Percentiles rank a stretch among this genome's conserved stretches.
phyloP scores from a whole-genome alignment of 1,140 invertebrate genomes.

The Harpegnathos saltator region DNA sequence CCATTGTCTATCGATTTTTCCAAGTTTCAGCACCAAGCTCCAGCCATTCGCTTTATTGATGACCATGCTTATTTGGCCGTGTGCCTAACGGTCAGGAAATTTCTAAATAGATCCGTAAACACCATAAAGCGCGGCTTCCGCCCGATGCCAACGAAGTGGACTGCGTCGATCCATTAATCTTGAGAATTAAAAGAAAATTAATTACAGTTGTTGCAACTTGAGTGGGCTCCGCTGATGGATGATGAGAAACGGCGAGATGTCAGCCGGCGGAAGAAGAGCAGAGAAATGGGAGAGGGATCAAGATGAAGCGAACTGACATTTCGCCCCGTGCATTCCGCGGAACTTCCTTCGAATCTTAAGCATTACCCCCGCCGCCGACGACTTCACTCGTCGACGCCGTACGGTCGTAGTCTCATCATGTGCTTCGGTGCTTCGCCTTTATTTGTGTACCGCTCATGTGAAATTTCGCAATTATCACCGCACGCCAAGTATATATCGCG shows the following conservation, averaged over 20 bases:
- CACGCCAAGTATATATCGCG: too few species aligned
- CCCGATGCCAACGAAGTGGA: conserved; percentile 59
- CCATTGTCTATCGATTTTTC: conserved; percentile 58
- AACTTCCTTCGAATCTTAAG: conserved; percentile 44
- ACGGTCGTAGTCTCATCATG: neutral
- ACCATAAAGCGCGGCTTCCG: conserved; percentile 53
- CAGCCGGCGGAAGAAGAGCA: conserved; percentile 27
- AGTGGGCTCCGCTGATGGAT: conserved; percentile 71
- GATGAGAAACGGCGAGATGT: conserved; percentile 61
- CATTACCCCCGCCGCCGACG: too few species aligned
- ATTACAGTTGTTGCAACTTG: conserved; percentile 74
- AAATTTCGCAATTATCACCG: too few species aligned
- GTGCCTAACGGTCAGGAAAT: conserved; percentile 44
- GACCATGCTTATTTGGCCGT: conserved; percentile 56
- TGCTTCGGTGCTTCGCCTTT: neutral
- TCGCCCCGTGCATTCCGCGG: conserved; percentile 47
- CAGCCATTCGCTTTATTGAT: conserved; percentile 56
- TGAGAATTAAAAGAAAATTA: conserved; percentile 80
- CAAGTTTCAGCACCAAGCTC: conserved; percentile 23
- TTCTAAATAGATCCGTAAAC: conserved; percentile 64
- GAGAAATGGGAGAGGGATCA: conserved; percentile 50
- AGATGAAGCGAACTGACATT: conserved; percentile 60
- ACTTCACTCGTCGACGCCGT: conserved; percentile 1
- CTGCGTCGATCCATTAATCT: conserved; percentile 78
- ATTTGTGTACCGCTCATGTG: neutral